These are phyloP conservation scores for Drosophila cognata DNA, from an alignment of 2,888 invertebrate genomes.

Conservation along the genomic window DNA sequence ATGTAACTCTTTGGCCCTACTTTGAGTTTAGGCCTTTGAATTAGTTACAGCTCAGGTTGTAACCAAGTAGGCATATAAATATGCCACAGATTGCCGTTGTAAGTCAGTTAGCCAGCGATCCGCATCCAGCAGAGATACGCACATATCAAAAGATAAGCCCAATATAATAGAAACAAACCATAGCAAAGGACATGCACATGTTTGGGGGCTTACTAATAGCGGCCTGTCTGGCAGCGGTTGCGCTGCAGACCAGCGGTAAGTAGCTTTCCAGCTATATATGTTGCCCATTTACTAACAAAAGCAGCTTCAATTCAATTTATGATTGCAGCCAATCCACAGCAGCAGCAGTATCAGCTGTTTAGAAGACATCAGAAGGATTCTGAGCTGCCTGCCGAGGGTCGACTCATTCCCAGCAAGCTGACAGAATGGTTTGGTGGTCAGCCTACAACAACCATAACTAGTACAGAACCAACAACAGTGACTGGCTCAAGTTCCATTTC, in stretches of 20 bases:
- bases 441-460: neutral
- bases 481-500: neutral
- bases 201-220: slow-evolving; percentile 53
- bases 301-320: neutral
- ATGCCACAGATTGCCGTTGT: slow-evolving; percentile 51
- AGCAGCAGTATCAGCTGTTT: slow-evolving; percentile 46
- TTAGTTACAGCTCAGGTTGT: slow-evolving; percentile 39
- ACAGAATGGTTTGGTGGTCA: slow-evolving; percentile 35
- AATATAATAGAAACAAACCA: neutral
- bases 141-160: neutral
- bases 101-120: slow-evolving; percentile 69
- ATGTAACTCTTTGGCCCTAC: slow-evolving; percentile 26
- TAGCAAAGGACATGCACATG: slow-evolving; percentile 54
- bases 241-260: slow-evolving; percentile 57
- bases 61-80: slow-evolving; percentile 66
- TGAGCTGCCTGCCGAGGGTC: slow-evolving; percentile 56
- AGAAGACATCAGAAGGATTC: slow-evolving; percentile 43
- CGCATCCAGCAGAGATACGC: slow-evolving; percentile 53
- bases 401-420: slow-evolving; percentile 52
- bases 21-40: slow-evolving; percentile 28
- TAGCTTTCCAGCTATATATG: neutral
- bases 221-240: slow-evolving; percentile 61
- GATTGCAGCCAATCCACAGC: slow-evolving; percentile 50
- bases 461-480: neutral
- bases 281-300: neutral